These are phyloP conservation scores for Peromyscus melanophrys DNA, from an alignment of 2,797 vertebrate genomes.

Conservation along the genomic window DNA sequence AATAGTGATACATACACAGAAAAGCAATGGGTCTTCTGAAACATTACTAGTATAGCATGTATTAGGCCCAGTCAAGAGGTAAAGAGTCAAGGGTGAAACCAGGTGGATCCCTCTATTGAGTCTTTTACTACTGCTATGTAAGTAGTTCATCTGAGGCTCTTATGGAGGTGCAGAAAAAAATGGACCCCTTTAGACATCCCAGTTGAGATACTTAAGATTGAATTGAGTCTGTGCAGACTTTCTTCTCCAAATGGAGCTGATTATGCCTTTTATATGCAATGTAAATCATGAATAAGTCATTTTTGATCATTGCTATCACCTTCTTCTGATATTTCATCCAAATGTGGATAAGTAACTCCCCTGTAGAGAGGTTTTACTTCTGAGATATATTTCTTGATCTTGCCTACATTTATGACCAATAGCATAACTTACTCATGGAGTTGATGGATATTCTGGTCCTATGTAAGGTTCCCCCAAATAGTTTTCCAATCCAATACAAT, in stretches of 20 bases:
- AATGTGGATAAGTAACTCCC: background rate
- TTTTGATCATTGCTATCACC: background rate
- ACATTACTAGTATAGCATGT: background rate
- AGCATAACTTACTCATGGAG: background rate
- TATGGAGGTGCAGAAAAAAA: background rate
- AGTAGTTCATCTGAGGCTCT: background rate
- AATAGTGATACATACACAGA: background rate
- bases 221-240: background rate
- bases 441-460: background rate
- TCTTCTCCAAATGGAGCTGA: background rate
- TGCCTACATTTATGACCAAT: background rate
- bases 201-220: background rate
- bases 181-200: background rate
- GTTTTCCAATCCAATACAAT: constrained; percentile 1
- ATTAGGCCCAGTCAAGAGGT: background rate
- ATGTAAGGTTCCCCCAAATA: constrained; percentile 1
- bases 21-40: background rate
- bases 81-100: background rate
- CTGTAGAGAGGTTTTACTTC: background rate
- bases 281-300: background rate
- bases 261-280: background rate
- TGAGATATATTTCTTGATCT: background rate
- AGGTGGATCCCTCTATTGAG: background rate
- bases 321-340: constrained; percentile 10
- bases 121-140: background rate